These are phyloP conservation scores for Porites rus DNA, from an alignment of 92 coral and sea anemone genomes.

Conservation along the genomic window DNA sequence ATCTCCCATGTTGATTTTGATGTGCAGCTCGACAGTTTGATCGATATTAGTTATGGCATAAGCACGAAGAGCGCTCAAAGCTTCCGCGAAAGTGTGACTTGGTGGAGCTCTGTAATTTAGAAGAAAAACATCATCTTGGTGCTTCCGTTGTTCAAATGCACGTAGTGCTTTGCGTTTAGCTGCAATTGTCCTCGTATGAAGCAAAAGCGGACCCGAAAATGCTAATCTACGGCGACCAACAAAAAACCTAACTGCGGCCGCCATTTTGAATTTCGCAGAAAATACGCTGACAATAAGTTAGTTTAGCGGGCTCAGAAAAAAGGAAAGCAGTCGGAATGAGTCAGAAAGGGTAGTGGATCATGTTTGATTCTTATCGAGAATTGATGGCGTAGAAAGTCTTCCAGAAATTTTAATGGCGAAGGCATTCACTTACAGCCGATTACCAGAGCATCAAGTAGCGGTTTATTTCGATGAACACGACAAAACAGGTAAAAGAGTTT, in stretches of 20 bases:
- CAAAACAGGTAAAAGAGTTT: constrained; percentile 43
- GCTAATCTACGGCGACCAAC: constrained; percentile 3
- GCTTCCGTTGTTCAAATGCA: constrained; percentile 53
- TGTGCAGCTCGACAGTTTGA: constrained; percentile 86
- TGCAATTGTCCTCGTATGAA: constrained; percentile 52
- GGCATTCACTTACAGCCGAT: constrained; percentile 80
- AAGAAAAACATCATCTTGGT: constrained; percentile 83
- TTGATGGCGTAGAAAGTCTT: not conserved
- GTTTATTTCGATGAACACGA: constrained; percentile 79
- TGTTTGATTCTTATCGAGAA: not conserved
- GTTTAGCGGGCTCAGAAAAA: not conserved
- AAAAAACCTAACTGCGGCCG: constrained; percentile 39
- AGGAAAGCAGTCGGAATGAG: not conserved
- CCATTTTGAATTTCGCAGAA: constrained; percentile 60
- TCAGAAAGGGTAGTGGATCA: not conserved
- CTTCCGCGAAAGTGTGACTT: constrained; percentile 73
- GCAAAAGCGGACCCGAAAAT: constrained; percentile 25
- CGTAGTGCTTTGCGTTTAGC: constrained; percentile 47
- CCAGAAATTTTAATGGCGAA: constrained; percentile 54
- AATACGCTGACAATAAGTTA: not conserved
- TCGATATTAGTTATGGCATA: constrained; percentile 75
- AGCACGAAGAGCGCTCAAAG: constrained; percentile 77
- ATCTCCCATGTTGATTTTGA: constrained; percentile 88
- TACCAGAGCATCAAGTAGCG: constrained; percentile 92
- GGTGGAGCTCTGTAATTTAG: constrained; percentile 85